Base-by-base conservation (phyloP, 2,113 vertebrate genomes). In the Tetrao urogallus region DNA sequence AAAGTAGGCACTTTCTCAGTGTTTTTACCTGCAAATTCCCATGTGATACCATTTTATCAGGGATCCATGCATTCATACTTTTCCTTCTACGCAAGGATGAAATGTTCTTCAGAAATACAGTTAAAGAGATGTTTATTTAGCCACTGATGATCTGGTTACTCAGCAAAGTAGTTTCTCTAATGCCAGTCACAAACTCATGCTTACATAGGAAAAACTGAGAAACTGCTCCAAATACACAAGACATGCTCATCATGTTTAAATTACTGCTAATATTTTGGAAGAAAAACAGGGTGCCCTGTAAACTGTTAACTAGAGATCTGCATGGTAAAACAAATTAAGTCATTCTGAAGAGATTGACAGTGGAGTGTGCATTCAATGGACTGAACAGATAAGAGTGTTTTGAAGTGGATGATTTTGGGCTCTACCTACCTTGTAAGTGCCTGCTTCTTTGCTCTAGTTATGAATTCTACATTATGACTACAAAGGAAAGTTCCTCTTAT, bases 111-210 rank as follows among this genome's bases (percentile, higher is more conserved):
- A 90, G n/a, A 78, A 58, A 56, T 19, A 6, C 34, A 5, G 16
- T 48, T 32, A 56, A 70, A 73, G 7, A 47, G 15, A n/a, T 43
- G 3, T 61, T 80, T 69, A 18, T n/a, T 3, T 40, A 13, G 7
- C 30, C 65, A 87, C 72, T 57, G 13, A 30, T 65, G 30, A 10
- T 10, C 17, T 66, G 4, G 7, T 24, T 70, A 13, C 20, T 77
- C 21, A 12, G 4, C 14, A 32, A 0, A 0, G 13, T 14, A 58
- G 6, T 18, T 60, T 88, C 30, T 77, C 10, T n/a, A 66, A 24
- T 21, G 73, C 10, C 12, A 82, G 36, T 45, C 42, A 90, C 8
- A 64, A 89, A 47, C 5, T 19, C 13, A 25, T 4, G 13, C 32
- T 28, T 45, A 21, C 4, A 2, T 5, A 64, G n/a, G 19, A 70